A percentile compares a stretch with the other conserved stretches of the same genome.
Conservation (phyloP, 2,113 vertebrate species). For the Varanus salvator region DNA sequence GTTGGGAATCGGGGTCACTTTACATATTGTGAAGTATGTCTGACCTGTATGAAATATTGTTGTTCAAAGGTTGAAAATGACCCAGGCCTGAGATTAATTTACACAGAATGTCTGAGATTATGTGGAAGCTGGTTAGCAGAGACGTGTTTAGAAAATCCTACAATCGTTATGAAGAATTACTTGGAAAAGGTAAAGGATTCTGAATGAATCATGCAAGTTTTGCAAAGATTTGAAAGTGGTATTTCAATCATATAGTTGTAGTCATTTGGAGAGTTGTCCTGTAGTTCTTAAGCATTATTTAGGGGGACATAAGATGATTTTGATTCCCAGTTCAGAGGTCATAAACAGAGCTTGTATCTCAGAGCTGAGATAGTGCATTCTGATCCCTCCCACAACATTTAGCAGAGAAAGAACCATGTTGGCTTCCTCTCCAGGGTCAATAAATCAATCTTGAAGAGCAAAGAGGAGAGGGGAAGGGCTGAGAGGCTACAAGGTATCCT, state of each 20-base stretch:
- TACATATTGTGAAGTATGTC: not conserved
- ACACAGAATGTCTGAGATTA: constrained; percentile 88
- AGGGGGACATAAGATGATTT: too few species aligned
- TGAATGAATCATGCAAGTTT: constrained; percentile 14
- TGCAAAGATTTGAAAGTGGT: not conserved
- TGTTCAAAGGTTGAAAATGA: constrained; percentile 80
- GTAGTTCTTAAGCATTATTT: too few species aligned
- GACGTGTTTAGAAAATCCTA: constrained; percentile 94
- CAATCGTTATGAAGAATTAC: constrained; percentile 92
- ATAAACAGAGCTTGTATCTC: too few species aligned
- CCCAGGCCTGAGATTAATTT: constrained; percentile 79
- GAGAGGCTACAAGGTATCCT: too few species aligned
- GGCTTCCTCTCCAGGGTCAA: too few species aligned
- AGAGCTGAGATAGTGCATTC: too few species aligned
- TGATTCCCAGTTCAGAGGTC: too few species aligned
- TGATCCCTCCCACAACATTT: too few species aligned
- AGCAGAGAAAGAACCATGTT: too few species aligned
- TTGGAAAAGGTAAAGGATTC: constrained; percentile 87
- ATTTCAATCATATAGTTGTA: constrained; percentile 15
- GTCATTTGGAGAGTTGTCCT: not conserved
- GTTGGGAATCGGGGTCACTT: not conserved
- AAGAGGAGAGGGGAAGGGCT: too few species aligned
- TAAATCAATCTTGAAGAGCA: too few species aligned
- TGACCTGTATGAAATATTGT: constrained; percentile 12
- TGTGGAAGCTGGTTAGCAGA: constrained; percentile 96